These are phyloP conservation scores for Lasiommata megera DNA, from an alignment of 2,888 invertebrate species.

Conservation along the genomic window DNA sequence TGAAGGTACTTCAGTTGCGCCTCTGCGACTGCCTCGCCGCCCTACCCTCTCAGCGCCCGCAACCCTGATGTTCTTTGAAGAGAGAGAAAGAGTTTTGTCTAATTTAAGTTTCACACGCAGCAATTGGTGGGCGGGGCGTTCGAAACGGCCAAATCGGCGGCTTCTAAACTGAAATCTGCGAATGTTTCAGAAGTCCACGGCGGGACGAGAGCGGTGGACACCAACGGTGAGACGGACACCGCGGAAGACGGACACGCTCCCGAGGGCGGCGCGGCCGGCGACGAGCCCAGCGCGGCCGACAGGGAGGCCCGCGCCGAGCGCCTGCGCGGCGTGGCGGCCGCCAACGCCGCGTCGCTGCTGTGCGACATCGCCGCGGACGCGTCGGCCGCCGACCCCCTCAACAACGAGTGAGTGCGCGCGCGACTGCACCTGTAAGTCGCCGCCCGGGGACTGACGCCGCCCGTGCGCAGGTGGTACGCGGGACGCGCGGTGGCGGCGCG, in stretches of 20 bases:
- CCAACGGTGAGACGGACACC: constrained; percentile 1
- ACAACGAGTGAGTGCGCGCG: background rate
- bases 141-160: too few relatives aligned
- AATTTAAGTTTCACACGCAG: too few relatives aligned
- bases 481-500: constrained; percentile 29
- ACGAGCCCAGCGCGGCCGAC: background rate
- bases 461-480: constrained; percentile 26
- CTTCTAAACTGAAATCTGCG: too few relatives aligned
- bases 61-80: too few relatives aligned
- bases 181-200: background rate
- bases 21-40: too few relatives aligned
- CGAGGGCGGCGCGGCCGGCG: background rate
- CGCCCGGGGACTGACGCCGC: too few relatives aligned
- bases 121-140: too few relatives aligned
- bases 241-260: background rate
- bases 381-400: constrained; percentile 43
- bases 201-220: background rate
- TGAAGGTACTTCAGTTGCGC: too few relatives aligned
- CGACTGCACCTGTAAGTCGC: too few relatives aligned
- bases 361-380: constrained; percentile 88
- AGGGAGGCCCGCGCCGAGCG: constrained; percentile 43
- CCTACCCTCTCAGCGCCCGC: too few relatives aligned
- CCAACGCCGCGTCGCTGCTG: constrained; percentile 93
- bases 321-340: constrained; percentile 88
- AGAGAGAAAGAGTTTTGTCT: too few relatives aligned